Percentiles rank a stretch among this genome's conserved stretches.
Evolutionary conservation across 2,888 invertebrate genomes (phyloP).

Genomic region (Diarsia brunnea): DNA sequence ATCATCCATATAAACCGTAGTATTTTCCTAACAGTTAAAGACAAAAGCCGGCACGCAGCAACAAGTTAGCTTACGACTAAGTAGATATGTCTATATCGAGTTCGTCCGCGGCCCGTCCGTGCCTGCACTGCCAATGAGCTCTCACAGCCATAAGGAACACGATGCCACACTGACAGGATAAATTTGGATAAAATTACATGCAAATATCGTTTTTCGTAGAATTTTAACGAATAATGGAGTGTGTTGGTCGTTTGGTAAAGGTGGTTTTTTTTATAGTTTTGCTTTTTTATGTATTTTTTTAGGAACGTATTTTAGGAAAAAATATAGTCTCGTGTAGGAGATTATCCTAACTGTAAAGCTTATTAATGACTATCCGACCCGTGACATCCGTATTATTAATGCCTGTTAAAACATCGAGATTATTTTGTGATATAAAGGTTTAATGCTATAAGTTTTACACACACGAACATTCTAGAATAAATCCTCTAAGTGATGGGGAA

Average conservation of each 20-base stretch:
- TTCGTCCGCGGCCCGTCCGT: slow-evolving; percentile 74
- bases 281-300: neutral
- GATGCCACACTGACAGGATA: slow-evolving; percentile 55
- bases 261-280: neutral
- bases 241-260: neutral
- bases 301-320: too few species aligned
- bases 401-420: neutral
- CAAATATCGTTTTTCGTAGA: slow-evolving; percentile 58
- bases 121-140: slow-evolving; percentile 81
- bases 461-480: too few species aligned
- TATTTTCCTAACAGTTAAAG: slow-evolving; percentile 39
- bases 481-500: too few species aligned
- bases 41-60: slow-evolving; percentile 51
- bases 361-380: neutral
- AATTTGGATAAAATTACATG: slow-evolving; percentile 62
- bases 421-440: neutral
- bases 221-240: slow-evolving; percentile 31
- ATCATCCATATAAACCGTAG: neutral
- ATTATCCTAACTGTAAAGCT: neutral
- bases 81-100: slow-evolving; percentile 77
- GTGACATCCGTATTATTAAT: neutral
- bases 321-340: neutral
- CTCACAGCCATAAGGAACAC: slow-evolving; percentile 62
- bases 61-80: slow-evolving; percentile 64
- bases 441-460: too few species aligned